Base-by-base conservation (phyloP, 2,113 vertebrate genomes). In the Sinocyclocheilus grahami region DNA sequence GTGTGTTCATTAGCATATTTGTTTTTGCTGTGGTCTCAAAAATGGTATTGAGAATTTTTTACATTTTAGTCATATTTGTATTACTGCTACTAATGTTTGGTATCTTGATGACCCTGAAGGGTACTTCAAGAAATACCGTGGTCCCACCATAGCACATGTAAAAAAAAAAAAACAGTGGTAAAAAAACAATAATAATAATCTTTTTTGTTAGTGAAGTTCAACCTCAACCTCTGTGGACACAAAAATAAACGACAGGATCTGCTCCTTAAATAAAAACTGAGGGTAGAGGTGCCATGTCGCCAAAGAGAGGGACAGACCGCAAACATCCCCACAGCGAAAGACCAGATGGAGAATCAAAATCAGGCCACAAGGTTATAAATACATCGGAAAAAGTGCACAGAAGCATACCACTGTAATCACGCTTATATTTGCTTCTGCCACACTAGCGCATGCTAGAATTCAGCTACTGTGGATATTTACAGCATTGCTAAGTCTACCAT, bases 261-360 rank as follows among this genome's bases (percentile, higher is more conserved):
- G 22, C 22, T 42, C 87, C 84, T 82, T 88, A 89, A 88, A 91
- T 91, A 90, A 92, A 92, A 93, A 91, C 46, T 82, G 85, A 91
- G 87, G 88, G 78, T 71, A 67, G 83, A 80, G 84, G 62, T 80
- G 51, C 14, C 71, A 39, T 60, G 67, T 76, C 74, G 24, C 60
- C 71, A 85, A 83, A 75, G 16, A 86, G 39, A 81, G 87, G 78
- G 78, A 4, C 83, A 87, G 90, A 89, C 89, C 89, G 86, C 90
- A 91, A 84, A 85, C 84, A 76, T 90, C 89, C 91, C 77, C 88
- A 69, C 88, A 90, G 90, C 82, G 48, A 90, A 89, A 89, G 88
- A 92, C 89, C 93, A 93, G 92, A 93, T 92, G 92, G 91, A 92
- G 91, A 86, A 85, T 93, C 91, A 92, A 93, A 94, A 93, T 93